Conservation (phyloP, 2,888 invertebrate species). For the Congeria kusceri region DNA sequence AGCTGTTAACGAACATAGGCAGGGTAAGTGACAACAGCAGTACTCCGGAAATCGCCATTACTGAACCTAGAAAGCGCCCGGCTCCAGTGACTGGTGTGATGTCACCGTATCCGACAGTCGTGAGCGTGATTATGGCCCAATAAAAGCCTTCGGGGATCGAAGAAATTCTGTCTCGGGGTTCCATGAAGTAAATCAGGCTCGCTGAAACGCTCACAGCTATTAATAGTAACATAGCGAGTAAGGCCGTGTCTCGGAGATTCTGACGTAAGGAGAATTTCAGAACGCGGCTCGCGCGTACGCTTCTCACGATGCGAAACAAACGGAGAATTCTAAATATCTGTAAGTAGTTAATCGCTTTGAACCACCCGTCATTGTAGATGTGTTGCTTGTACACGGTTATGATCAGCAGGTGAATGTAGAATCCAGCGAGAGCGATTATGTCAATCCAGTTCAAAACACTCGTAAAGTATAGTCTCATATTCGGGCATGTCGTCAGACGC, state of each 20-base stretch:
- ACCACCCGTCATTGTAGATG: conserved; percentile 38
- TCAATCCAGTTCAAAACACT: conserved; percentile 56
- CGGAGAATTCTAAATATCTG: conserved; percentile 59
- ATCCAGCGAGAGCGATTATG: conserved; percentile 37
- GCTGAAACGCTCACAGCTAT: conserved; percentile 55
- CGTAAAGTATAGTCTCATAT: conserved; percentile 33
- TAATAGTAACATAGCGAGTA: conserved; percentile 47
- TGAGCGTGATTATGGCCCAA: conserved; percentile 66
- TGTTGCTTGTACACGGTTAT: conserved; percentile 27
- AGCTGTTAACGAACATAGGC: conserved; percentile 67
- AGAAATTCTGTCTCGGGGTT: conserved; percentile 26
- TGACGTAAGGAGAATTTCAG: conserved; percentile 48
- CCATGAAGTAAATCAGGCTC: conserved; percentile 58
- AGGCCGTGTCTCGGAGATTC: conserved; percentile 49
- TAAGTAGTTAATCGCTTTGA: conserved; percentile 47
- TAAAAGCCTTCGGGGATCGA: conserved; percentile 62
- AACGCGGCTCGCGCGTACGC: conserved; percentile 57
- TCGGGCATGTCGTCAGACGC: conserved; percentile 51
- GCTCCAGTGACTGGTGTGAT: conserved; percentile 46
- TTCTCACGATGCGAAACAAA: conserved; percentile 52
- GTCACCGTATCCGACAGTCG: conserved; percentile 70
- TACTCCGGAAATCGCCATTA: conserved; percentile 57
- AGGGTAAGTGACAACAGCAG: conserved; percentile 59
- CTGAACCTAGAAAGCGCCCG: conserved; percentile 45
- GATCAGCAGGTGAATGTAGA: conserved; percentile 34